phyloP scores from a whole-genome alignment of 2,113 vertebrate genomes.

The Procavia capensis region DNA sequence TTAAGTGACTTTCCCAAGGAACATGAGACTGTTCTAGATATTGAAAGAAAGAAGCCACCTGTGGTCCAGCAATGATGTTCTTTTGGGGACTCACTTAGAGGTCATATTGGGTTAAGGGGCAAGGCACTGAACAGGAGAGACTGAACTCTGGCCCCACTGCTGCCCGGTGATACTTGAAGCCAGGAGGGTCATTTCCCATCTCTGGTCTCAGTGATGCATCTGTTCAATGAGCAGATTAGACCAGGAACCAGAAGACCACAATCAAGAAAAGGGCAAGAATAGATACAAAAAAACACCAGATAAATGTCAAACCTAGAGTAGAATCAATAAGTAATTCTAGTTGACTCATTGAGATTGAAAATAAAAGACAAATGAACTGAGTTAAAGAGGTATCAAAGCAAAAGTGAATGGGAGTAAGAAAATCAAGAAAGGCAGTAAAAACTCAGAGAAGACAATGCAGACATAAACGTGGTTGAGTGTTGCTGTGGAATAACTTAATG shows the following conservation, averaged over 20 bases:
- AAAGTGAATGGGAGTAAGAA: neutral
- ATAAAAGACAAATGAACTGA: neutral
- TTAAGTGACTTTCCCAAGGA: too few relatives aligned
- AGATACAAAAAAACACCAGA: neutral
- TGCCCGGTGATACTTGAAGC: neutral
- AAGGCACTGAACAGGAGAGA: neutral
- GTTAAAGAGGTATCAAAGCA: neutral
- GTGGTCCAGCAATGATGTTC: too few relatives aligned
- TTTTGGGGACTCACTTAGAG: neutral
- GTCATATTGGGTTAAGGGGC: fast-evolving
- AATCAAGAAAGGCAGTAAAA: neutral
- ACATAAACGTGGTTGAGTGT: neutral
- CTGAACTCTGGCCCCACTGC: neutral
- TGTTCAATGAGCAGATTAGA: neutral
- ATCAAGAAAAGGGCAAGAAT: neutral
- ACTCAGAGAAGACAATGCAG: neutral
- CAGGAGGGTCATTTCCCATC: neutral
- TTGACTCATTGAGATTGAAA: neutral
- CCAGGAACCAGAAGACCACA: neutral
- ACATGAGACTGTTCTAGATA: too few relatives aligned
- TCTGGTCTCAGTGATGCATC: neutral
- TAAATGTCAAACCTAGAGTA: neutral
- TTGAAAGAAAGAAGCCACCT: too few relatives aligned
- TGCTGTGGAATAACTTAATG: neutral
- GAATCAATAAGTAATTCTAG: neutral